Evolutionary conservation across 2,888 invertebrate species (phyloP).

Genomic region (Elysia crispata): DNA sequence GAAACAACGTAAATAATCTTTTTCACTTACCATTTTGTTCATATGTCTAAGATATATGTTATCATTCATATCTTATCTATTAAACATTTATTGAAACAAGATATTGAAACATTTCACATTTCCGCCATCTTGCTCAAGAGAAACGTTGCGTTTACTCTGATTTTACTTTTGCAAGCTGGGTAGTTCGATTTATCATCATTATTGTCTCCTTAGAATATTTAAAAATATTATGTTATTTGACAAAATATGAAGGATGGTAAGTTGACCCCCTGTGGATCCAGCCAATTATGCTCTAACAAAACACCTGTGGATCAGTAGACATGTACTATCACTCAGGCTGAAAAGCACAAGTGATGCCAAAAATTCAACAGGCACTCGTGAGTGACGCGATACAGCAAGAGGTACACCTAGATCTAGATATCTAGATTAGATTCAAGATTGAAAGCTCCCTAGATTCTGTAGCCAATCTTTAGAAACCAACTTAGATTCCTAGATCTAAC

Average conservation of each 20-base stretch:
- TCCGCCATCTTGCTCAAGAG: constrained; percentile 39
- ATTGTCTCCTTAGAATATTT: too few species aligned
- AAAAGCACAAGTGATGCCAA: too few species aligned
- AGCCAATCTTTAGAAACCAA: neutral
- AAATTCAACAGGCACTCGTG: neutral
- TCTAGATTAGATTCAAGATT: neutral
- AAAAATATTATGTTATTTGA: too few species aligned
- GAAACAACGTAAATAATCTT: constrained; percentile 47
- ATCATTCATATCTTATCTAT: neutral
- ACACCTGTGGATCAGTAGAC: neutral
- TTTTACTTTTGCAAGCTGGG: too few species aligned
- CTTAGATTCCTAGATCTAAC: neutral
- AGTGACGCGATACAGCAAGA: neutral
- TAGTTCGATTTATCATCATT: too few species aligned
- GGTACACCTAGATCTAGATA: neutral
- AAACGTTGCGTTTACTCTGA: too few species aligned
- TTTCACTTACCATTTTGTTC: neutral
- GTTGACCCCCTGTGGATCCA: too few species aligned
- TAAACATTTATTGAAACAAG: neutral
- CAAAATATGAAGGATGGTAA: too few species aligned
- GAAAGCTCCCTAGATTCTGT: neutral
- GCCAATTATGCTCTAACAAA: too few species aligned
- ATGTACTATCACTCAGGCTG: too few species aligned
- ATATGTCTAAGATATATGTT: neutral
- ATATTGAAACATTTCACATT: neutral